Evolutionary conservation across 2,888 invertebrate species (phyloP).

Genomic region (Cephus nigrinus): DNA sequence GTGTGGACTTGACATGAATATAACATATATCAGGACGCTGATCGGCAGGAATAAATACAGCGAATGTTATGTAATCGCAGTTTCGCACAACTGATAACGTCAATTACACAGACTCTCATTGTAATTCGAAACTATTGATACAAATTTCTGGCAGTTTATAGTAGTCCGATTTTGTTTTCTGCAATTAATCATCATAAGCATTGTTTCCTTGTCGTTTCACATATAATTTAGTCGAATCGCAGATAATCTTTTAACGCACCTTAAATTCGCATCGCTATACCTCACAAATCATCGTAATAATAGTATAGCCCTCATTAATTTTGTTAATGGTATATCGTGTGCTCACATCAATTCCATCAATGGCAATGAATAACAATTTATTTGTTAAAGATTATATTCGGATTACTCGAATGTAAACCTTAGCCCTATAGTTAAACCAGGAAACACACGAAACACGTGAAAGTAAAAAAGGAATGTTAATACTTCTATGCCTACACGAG

Average conservation of each 20-base stretch:
- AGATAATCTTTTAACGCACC: not conserved
- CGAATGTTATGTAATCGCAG: not conserved
- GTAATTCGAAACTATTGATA: not conserved
- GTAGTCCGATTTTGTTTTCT: not conserved
- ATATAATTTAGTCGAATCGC: not conserved
- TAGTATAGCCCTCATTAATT: constrained; percentile 16
- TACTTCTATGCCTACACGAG: constrained; percentile 25
- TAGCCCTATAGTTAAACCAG: constrained; percentile 32
- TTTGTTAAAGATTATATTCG: constrained; percentile 27
- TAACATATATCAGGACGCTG: not conserved
- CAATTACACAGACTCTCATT: not conserved
- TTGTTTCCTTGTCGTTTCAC: not conserved
- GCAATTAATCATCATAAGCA: not conserved
- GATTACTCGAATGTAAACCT: constrained; percentile 33
- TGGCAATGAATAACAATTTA: constrained; percentile 46
- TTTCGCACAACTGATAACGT: not conserved
- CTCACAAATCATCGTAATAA: not conserved
- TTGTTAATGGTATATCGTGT: constrained; percentile 35
- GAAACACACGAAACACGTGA: constrained; percentile 37
- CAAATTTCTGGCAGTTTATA: not conserved
- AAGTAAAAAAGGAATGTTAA: constrained; percentile 27
- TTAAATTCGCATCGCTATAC: not conserved
- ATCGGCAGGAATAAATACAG: not conserved
- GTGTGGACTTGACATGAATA: not conserved
- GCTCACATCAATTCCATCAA: constrained; percentile 61